phyloP scores from a whole-genome alignment of 2,888 invertebrate genomes.

The Acrocera orbiculus region DNA sequence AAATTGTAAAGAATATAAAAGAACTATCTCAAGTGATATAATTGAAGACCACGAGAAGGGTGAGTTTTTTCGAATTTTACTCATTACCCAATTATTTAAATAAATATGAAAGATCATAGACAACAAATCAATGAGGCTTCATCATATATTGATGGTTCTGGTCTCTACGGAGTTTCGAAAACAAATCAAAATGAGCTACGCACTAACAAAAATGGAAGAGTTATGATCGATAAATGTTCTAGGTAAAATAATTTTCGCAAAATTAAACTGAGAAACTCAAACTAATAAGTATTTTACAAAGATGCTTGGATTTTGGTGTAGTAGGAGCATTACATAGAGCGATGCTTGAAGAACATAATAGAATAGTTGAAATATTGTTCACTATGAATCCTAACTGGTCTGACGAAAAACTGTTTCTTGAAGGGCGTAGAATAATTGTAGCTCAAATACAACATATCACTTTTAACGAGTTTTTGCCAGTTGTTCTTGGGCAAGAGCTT shows the following conservation, averaged over 20 bases:
- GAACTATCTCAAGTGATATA: constrained; percentile 49
- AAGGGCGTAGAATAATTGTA: constrained; percentile 53
- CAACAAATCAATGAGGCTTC: constrained; percentile 77
- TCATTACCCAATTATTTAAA: background rate
- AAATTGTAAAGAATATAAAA: constrained; percentile 46
- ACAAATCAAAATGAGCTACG: constrained; percentile 50
- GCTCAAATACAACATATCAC: constrained; percentile 73
- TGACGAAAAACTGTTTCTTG: constrained; percentile 56
- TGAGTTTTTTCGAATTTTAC: constrained; percentile 15
- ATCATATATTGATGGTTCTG: constrained; percentile 66
- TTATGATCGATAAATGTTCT: constrained; percentile 47
- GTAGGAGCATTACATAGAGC: constrained; percentile 55
- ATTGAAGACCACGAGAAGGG: constrained; percentile 43
- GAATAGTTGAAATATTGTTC: constrained; percentile 51
- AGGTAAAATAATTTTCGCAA: constrained; percentile 28
- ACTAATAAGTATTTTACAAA: constrained; percentile 13
- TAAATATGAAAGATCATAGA: constrained; percentile 38
- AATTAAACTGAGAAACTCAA: constrained; percentile 1
- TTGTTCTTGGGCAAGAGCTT: constrained; percentile 43
- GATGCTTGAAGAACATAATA: constrained; percentile 60
- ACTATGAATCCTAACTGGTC: constrained; percentile 62
- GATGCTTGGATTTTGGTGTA: constrained; percentile 44
- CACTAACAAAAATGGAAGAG: constrained; percentile 51
- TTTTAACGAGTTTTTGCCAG: constrained; percentile 64
- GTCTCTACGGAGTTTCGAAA: constrained; percentile 61